These are phyloP conservation scores for Seira sanloemensis DNA, from an alignment of 2,888 invertebrate species.

Conservation along the genomic window DNA sequence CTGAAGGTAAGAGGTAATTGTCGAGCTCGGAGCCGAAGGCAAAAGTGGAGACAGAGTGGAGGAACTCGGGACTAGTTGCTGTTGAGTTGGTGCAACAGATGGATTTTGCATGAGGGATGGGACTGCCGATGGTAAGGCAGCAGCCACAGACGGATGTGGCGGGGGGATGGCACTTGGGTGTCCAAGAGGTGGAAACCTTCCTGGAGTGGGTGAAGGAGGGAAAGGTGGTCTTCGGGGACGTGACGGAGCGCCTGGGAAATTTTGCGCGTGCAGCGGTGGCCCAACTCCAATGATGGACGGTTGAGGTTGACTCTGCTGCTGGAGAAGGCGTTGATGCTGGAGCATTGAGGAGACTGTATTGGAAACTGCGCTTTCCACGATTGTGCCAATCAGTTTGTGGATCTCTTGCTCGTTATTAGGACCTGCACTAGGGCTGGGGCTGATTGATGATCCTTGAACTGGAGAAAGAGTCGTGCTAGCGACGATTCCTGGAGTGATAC, in stretches of 20 bases:
- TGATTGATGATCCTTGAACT: background rate
- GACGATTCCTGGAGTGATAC: background rate
- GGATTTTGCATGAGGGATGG: constrained; percentile 20
- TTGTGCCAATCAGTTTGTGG: constrained; percentile 69
- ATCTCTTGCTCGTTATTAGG: constrained; percentile 42
- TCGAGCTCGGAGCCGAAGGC: too few species aligned
- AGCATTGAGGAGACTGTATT: constrained; percentile 47
- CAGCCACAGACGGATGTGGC: background rate
- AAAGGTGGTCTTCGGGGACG: constrained; percentile 32
- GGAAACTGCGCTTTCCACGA: constrained; percentile 57
- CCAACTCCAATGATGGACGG: constrained; percentile 35
- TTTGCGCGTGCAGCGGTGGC: constrained; percentile 41
- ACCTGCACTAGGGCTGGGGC: constrained; percentile 35
- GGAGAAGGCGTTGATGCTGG: constrained; percentile 43
- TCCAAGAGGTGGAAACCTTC: constrained; percentile 25
- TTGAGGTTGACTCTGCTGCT: constrained; percentile 38
- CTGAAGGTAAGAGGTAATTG: background rate
- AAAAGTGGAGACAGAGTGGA: background rate
- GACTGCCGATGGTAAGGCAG: background rate
- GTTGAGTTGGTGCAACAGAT: constrained; percentile 35
- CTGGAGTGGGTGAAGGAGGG: constrained; percentile 30
- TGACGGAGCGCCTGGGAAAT: constrained; percentile 18
- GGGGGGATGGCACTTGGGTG: background rate
- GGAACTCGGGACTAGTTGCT: background rate
- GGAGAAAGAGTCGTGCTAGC: constrained; percentile 40